Base-by-base conservation (phyloP, 2,888 invertebrate species). In the Neocrepidodera transversa region DNA sequence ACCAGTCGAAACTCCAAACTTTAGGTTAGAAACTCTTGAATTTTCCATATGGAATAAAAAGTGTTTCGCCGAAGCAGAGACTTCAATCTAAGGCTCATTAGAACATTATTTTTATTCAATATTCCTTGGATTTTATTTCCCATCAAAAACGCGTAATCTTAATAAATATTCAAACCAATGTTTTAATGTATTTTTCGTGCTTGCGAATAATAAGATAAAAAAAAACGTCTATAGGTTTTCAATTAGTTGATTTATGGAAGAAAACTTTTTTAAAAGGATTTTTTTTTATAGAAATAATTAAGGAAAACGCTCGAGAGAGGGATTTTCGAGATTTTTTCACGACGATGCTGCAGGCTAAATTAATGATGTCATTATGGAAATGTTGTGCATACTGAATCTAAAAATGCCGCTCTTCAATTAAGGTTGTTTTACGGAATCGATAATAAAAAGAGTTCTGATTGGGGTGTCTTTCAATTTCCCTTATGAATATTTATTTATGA, bases 91-190 rank as follows among this genome's bases (percentile, higher is more conserved):
- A n/a, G n/a, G n/a, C n/a, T n/a, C n/a, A n/a, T n/a, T n/a, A n/a
- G n/a, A n/a, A n/a, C n/a, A n/a, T n/a, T n/a, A n/a, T n/a, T n/a
- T n/a, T n/a, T n/a, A n/a, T n/a, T n/a, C n/a, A n/a, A n/a, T n/a
- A n/a, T n/a, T n/a, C n/a, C n/a, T n/a, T n/a, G n/a, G n/a, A n/a
- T n/a, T n/a, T n/a, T n/a, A n/a, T 54, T 45, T 23, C 36, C 35
- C 53, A 53, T 54, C 36, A 11, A 36, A 26, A 47, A 35, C n/a
- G 26, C 8, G 36, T 47, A 51, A 51, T 60, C 60, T 55, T 52
- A 47, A 60, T 60, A 50, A 60, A 60, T 60, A 60, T 60, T 60
- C 40, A 54, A 60, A 51, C 51, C 55, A 45, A 60, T 60, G 60
- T 60, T 52, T n/a, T 35, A 50, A 60, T 55, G 55, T 51, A 32